Percentiles rank a stretch among this genome's conserved stretches.
phyloP scores from a whole-genome alignment of 2,113 vertebrate species.

The Eulemur macaco region DNA sequence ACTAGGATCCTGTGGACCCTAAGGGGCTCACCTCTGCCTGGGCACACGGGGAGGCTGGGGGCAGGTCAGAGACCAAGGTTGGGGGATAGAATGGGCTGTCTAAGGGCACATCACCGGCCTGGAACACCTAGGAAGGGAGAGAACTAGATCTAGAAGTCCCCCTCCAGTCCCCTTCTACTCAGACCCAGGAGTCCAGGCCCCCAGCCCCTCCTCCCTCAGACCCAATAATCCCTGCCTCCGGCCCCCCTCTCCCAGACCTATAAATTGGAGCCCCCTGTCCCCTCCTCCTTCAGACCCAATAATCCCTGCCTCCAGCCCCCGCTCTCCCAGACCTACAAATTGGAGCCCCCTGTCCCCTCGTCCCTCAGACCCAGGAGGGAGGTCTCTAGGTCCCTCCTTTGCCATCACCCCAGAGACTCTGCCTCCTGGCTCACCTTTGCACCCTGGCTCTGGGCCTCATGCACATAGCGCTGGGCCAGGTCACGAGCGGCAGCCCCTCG shows the following conservation, averaged over 20 bases:
- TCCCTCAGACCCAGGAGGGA: too few species aligned
- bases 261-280: neutral
- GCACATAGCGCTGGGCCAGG: constrained; percentile 83
- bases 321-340: too few species aligned
- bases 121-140: constrained; percentile 85
- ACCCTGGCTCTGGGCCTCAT: constrained; percentile 87
- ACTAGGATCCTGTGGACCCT: accelerated
- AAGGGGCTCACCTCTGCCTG: constrained; percentile 77
- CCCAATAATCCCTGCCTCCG: neutral
- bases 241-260: neutral
- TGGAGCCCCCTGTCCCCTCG: too few species aligned
- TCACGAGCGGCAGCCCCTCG: constrained; percentile 68
- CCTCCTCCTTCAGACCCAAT: constrained; percentile 69
- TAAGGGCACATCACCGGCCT: constrained; percentile 78
- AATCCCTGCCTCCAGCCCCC: constrained; percentile 52
- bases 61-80: constrained; percentile 87
- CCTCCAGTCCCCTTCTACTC: neutral
- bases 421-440: constrained; percentile 84
- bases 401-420: accelerated
- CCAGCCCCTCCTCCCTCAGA: constrained; percentile 74
- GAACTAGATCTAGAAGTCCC: neutral
- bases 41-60: constrained; percentile 86
- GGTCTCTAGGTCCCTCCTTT: neutral
- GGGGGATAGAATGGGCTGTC: constrained; percentile 86
- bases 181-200: neutral